Base-by-base conservation (phyloP, 2,797 vertebrate genomes). In the Karalla daura region DNA sequence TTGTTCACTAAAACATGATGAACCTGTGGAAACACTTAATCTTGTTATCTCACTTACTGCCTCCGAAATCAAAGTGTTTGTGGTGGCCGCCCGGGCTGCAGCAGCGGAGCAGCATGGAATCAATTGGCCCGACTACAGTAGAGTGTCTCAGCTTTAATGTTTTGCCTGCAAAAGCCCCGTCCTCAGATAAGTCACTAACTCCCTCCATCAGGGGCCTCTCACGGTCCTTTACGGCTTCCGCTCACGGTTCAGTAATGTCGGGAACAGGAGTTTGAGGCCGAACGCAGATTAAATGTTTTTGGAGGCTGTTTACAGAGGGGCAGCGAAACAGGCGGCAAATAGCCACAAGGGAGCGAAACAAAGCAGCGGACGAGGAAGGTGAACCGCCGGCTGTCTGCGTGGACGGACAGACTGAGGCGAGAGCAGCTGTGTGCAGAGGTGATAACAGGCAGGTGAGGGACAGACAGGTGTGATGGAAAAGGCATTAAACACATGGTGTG, bases 1-100 rank as follows among this genome's bases (percentile, higher is more conserved):
- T 84, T 80, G 49, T 81, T 78, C 78, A 54, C 23, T 74, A 79
- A 84, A 80, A 69, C 39, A 71, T 33, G 60, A 76, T 73, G 74
- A 80, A 69, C 70, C 63, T 36, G 55, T 55, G 62, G 68, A 81
- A 80, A 73, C 55, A 55, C 63, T 76, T 69, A 13, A 75, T 81
- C 80, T 63, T 70, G 35, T 66, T 73, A 68, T 74, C 66, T 84
- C 25, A 51, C 52, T 73, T 30, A 50, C 59, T 59, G 54, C 60
- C 49, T 78, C 65, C 61, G n/a, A n/a, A 70, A 70, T 80, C 74
- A 73, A 63, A 65, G 44, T 12, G 7, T 59, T 59, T 55, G 50
- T 66, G 55, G 70, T 53, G 35, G 37, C 63, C 33, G 32, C 24
- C 24, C 30, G 25, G 47, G 44, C 32, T 49, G 51, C 4, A 35